Conservation (phyloP, 2,797 vertebrate genomes). For the Scarus forsteni region DNA sequence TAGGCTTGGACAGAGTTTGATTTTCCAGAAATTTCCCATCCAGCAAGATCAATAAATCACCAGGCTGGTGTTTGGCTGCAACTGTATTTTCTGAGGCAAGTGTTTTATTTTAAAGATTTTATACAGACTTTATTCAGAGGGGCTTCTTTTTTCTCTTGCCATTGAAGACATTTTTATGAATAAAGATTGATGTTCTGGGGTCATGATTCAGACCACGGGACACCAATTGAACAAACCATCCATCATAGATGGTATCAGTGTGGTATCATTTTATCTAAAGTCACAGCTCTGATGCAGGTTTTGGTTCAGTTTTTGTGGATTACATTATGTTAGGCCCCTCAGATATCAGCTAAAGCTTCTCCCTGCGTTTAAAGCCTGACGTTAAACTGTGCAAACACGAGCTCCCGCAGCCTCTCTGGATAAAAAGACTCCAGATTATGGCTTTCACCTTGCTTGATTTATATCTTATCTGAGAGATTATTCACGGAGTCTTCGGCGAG, state of each 20-base stretch:
- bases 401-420: constrained; percentile 27
- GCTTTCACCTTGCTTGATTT: constrained; percentile 54
- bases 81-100: too few species aligned
- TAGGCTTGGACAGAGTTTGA: too few species aligned
- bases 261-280: constrained; percentile 53
- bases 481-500: constrained; percentile 57
- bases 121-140: too few species aligned
- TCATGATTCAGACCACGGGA: too few species aligned
- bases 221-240: not conserved
- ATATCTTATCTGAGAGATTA: constrained; percentile 72
- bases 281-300: constrained; percentile 38
- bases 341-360: constrained; percentile 45
- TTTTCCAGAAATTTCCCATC: too few species aligned
- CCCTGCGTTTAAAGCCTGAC: constrained; percentile 45
- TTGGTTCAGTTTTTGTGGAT: constrained; percentile 30
- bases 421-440: constrained; percentile 41
- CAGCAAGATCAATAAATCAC: too few species aligned
- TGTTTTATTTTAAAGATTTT: too few species aligned
- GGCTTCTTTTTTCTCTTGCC: too few species aligned
- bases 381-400: constrained; percentile 41
- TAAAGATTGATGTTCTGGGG: too few species aligned
- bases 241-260: constrained; percentile 43
- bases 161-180: too few species aligned
- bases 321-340: constrained; percentile 27
- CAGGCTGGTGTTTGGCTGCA: too few species aligned